A percentile compares a stretch with the other conserved stretches of the same genome.
Conservation (phyloP, 2,113 vertebrate species). For the Colaptes auratus region DNA sequence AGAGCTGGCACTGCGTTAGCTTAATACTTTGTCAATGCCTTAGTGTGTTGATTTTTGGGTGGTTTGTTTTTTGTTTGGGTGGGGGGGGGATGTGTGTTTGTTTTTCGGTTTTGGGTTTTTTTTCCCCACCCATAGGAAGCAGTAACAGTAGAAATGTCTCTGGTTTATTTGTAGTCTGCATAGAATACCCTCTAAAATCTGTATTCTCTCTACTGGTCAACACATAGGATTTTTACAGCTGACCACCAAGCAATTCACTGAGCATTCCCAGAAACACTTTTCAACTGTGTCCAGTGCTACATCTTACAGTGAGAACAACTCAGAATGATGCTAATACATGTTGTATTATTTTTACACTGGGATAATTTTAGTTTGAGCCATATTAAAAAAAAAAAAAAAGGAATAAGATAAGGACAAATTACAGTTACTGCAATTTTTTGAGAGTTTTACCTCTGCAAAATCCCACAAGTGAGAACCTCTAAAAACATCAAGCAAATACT, state of each 20-base stretch:
- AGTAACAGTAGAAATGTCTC: not conserved
- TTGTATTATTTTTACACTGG: not conserved
- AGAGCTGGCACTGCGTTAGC: not conserved
- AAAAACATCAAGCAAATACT: not conserved
- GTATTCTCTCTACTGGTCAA: not conserved
- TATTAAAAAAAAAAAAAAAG: too few relatives aligned
- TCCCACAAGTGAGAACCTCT: not conserved
- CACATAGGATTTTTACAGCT: not conserved
- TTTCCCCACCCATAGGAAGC: rapidly evolving
- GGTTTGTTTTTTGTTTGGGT: too few relatives aligned
- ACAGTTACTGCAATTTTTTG: not conserved
- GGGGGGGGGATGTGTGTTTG: too few relatives aligned
- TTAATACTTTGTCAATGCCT: not conserved
- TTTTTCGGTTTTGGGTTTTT: not conserved
- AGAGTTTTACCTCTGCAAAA: not conserved
- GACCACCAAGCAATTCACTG: not conserved
- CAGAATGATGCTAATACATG: not conserved
- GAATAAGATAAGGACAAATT: not conserved
- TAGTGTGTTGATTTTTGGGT: too few relatives aligned
- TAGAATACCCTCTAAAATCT: not conserved
- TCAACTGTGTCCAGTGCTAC: not conserved
- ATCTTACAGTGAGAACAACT: not conserved
- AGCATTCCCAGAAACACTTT: not conserved
- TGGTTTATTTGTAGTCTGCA: not conserved
- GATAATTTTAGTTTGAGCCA: not conserved